These are phyloP conservation scores for Psilopsiagon aymara DNA, from an alignment of 2,113 vertebrate species.

Conservation along the genomic window DNA sequence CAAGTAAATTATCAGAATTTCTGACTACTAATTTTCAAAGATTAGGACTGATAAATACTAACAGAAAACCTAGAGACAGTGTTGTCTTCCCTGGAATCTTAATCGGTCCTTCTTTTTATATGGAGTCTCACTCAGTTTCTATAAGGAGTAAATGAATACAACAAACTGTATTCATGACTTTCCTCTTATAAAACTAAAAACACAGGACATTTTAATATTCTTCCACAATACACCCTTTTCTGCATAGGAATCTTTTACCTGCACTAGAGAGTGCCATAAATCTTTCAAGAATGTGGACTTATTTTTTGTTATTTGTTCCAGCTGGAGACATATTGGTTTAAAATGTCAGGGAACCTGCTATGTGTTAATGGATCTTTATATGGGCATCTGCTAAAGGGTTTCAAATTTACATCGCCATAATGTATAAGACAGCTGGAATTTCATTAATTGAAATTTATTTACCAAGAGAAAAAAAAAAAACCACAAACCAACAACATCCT, in stretches of 20 bases:
- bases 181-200: background rate
- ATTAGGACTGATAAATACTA: background rate
- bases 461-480: background rate
- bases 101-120: background rate
- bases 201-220: background rate
- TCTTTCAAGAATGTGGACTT: background rate
- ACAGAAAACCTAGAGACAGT: background rate
- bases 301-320: slow-evolving; percentile 23
- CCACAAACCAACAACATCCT: background rate
- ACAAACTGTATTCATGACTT: background rate
- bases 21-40: background rate
- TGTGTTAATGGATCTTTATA: background rate
- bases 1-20: background rate
- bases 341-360: slow-evolving; percentile 32
- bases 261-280: background rate
- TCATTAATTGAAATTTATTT: slow-evolving; percentile 66
- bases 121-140: background rate
- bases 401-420: slow-evolving; percentile 16
- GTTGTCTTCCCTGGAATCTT: background rate
- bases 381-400: slow-evolving; percentile 49
- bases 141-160: background rate
- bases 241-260: background rate
- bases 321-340: slow-evolving; percentile 21
- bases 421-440: slow-evolving; percentile 46
- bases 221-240: background rate